Base-by-base conservation (phyloP, 2,797 vertebrate species). In the Hoplostethus atlanticus region DNA sequence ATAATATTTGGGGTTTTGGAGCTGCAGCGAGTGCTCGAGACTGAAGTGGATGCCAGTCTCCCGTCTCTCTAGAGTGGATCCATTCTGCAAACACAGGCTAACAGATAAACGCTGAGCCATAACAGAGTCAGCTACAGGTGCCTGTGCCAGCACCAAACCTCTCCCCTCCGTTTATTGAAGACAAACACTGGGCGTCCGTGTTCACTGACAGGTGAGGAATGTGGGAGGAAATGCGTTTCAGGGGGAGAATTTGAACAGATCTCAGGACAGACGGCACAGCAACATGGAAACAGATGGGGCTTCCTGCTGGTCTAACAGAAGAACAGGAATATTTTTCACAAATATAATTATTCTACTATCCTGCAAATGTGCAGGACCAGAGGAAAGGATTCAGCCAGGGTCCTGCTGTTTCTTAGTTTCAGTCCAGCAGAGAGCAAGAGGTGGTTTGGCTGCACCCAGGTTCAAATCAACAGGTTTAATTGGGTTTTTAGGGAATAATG, bases 271-370 rank as follows among this genome's bases (percentile, higher is more conserved):
- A 64, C 34, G 28, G 13, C 46, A 50, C n/a, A 0, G 50, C 28
- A 7, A 28, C 44, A 36, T 71, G 67, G 57, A 66, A 63, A 62
- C 87, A 89, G 89, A 90, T 90, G 84, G 87, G 53, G 78, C 80
- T 88, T 91, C 85, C 89, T 86, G 86, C 51, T 1, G 5, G 1
- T 75, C 47, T 70, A 1, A 21, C 68, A 76, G 72, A 87, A 84
- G 74, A 79, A 86, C 72, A 82, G 72, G 69, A 81, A 83, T 83
- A 81, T 75, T 79, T 84, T 79, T 77, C 70, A 66, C 6, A 75
- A 48, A 64, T 80, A 80, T 65, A 51, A 82, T 81, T 57, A 78
- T 86, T 84, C 21, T 79, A 75, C 88, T 80, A 86, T 87, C 85
- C 85, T 79, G 85, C 66, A 64, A 51, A 69, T 68, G 68, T 51